phyloP scores from a whole-genome alignment of 2,888 invertebrate genomes.

The Acleris cristana region DNA sequence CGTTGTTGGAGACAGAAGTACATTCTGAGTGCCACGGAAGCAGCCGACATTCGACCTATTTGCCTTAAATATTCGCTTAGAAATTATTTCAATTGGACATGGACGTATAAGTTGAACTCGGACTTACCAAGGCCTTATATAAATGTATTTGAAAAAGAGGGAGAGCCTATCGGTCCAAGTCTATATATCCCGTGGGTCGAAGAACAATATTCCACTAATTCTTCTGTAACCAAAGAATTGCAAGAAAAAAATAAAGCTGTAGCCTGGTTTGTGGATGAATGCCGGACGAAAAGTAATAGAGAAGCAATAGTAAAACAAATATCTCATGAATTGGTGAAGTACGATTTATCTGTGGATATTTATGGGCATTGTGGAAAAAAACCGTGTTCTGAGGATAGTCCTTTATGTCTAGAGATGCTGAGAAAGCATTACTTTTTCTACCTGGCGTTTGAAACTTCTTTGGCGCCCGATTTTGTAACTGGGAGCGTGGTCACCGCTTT shows the following conservation, averaged over 20 bases:
- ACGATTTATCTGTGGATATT: constrained; percentile 37
- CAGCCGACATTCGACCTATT: neutral
- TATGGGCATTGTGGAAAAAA: constrained; percentile 38
- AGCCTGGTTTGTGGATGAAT: constrained; percentile 32
- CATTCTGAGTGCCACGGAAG: constrained; percentile 6
- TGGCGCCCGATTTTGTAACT: constrained; percentile 42
- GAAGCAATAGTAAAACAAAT: constrained; percentile 8
- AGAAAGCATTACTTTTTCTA: constrained; percentile 43
- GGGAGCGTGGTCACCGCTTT: constrained; percentile 46
- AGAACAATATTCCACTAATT: constrained; percentile 18
- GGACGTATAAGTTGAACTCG: constrained; percentile 40
- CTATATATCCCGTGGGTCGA: neutral
- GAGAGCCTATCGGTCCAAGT: neutral
- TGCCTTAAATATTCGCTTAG: neutral
- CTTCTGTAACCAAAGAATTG: constrained; percentile 29
- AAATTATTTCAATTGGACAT: constrained; percentile 36
- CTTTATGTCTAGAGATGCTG: constrained; percentile 7
- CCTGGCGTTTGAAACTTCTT: constrained; percentile 41
- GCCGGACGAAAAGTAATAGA: neutral
- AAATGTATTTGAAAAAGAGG: neutral
- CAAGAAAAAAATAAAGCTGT: constrained; percentile 40
- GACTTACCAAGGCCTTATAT: constrained; percentile 15
- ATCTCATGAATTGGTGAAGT: constrained; percentile 26
- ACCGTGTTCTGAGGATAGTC: constrained; percentile 25
- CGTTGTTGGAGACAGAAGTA: neutral